A percentile compares a stretch with the other conserved stretches of the same genome.
Conservation (phyloP, 2,888 invertebrate species). For the Callosobruchus maculatus region DNA sequence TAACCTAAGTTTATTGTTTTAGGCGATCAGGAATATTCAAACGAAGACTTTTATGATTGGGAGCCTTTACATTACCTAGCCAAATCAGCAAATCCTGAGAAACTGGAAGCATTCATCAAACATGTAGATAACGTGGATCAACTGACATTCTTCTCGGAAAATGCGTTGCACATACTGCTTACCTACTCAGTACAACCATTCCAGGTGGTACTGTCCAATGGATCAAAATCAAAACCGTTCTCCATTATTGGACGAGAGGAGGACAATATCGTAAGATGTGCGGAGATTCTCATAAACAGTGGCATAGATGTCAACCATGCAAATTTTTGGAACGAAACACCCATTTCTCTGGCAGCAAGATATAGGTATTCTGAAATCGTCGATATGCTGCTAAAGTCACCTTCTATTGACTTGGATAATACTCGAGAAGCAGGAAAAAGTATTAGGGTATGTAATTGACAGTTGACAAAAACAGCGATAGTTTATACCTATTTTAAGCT, state of each 20-base stretch:
- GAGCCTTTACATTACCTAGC: slow-evolving; percentile 30
- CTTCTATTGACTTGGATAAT: slow-evolving; percentile 25
- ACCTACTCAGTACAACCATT: slow-evolving; percentile 22
- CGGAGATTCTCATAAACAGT: slow-evolving; percentile 21
- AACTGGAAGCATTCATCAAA: slow-evolving; percentile 18
- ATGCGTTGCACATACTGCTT: slow-evolving; percentile 29
- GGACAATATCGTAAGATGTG: slow-evolving; percentile 21
- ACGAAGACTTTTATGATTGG: slow-evolving; percentile 28
- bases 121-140: slow-evolving; percentile 11
- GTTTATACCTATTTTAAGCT: too few species aligned
- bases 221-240: slow-evolving; percentile 20
- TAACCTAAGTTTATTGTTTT: too few species aligned
- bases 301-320: slow-evolving; percentile 30
- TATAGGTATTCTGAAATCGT: slow-evolving; percentile 15
- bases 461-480: too few species aligned
- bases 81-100: slow-evolving; percentile 17
- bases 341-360: slow-evolving; percentile 28
- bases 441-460: slow-evolving; percentile 14
- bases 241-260: slow-evolving; percentile 24
- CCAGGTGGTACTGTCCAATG: slow-evolving; percentile 21
- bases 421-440: slow-evolving; percentile 21
- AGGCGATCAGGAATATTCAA: slow-evolving; percentile 11
- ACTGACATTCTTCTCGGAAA: slow-evolving; percentile 29
- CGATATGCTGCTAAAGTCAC: slow-evolving; percentile 15
- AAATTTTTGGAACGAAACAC: slow-evolving; percentile 33